phyloP scores from a whole-genome alignment of 2,797 vertebrate genomes.

The Florisuga fusca region DNA sequence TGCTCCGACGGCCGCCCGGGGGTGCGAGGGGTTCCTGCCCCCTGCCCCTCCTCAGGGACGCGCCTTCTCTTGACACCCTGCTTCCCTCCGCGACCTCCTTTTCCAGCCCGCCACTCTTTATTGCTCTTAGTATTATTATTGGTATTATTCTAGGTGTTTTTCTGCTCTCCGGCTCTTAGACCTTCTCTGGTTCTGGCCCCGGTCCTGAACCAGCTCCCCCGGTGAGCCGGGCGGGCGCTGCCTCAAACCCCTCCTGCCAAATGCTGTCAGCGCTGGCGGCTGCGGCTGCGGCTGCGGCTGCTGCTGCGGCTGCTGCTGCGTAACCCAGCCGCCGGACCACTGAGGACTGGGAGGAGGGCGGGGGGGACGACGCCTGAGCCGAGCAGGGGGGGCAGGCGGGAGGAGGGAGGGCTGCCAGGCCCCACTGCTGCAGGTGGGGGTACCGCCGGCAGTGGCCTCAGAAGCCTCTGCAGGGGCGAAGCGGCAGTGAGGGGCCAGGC shows the following conservation, averaged over 20 bases:
- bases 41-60: neutral
- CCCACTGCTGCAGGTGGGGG: neutral
- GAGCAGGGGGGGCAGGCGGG: neutral
- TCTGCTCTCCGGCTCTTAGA: neutral
- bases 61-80: neutral
- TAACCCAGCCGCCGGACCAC: constrained; percentile 58
- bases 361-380: constrained; percentile 65
- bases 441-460: neutral
- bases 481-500: neutral
- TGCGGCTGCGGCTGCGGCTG: constrained; percentile 53
- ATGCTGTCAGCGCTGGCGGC: constrained; percentile 43
- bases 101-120: neutral
- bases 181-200: neutral
- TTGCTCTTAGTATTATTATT: neutral
- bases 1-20: neutral
- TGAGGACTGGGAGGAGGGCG: constrained; percentile 54
- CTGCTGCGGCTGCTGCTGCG: constrained; percentile 19
- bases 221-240: neutral
- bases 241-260: constrained; percentile 3
- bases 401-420: neutral
- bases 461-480: neutral
- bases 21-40: neutral
- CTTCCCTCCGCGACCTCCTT: neutral
- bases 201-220: neutral
- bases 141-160: neutral